Conservation (phyloP, 1,140 invertebrate genomes). For the Brachionus calyciflorus region DNA sequence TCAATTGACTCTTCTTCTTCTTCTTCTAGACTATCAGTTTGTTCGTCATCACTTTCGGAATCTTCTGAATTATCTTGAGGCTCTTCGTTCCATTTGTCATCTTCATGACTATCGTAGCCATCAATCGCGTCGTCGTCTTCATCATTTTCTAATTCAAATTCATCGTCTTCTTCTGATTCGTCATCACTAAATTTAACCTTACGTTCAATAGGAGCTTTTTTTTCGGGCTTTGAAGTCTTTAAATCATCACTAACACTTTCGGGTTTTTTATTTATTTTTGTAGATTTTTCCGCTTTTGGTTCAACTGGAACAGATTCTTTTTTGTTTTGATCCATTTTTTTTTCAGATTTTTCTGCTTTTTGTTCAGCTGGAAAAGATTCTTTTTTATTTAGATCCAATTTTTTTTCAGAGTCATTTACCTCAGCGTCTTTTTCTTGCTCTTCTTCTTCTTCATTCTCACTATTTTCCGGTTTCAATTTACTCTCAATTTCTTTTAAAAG, state of each 20-base stretch:
- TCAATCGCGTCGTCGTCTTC: not conserved
- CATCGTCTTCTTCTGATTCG: not conserved
- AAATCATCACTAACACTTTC: too few relatives aligned
- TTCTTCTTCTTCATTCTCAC: not conserved
- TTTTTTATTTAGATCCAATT: not conserved
- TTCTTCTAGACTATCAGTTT: too few relatives aligned
- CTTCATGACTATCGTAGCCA: constrained; percentile 28
- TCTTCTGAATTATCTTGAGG: not conserved
- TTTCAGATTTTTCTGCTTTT: not conserved
- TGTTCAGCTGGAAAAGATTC: not conserved
- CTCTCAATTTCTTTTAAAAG: constrained; percentile 36
- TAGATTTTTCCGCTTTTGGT: too few relatives aligned
- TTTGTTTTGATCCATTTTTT: not conserved
- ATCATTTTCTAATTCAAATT: not conserved
- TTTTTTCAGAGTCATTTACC: not conserved
- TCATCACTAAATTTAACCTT: not conserved
- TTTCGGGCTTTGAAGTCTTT: too few relatives aligned
- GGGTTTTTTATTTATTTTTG: too few relatives aligned
- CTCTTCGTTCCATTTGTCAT: constrained; percentile 16
- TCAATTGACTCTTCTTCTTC: not conserved
- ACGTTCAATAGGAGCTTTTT: not conserved
- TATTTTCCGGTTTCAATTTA: not conserved
- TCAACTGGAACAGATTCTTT: not conserved
- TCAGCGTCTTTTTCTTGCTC: not conserved
- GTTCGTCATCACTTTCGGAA: not conserved